phyloP scores from a whole-genome alignment of 2,113 vertebrate genomes.

The Mustela nigripes region DNA sequence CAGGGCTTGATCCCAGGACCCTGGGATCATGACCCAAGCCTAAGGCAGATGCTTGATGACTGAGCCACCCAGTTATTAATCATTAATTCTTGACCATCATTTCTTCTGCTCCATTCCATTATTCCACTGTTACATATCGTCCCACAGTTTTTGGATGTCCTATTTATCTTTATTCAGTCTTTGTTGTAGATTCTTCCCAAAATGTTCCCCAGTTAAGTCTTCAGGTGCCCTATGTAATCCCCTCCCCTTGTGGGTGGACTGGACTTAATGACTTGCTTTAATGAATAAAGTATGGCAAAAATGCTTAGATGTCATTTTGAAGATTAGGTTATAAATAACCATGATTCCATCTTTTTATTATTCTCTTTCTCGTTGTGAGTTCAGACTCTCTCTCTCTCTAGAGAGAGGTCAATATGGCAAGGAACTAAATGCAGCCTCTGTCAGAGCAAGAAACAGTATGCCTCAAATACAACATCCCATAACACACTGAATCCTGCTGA shows the following conservation, averaged over 20 bases:
- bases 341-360: not conserved
- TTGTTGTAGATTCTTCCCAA: not conserved
- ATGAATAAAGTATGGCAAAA: not conserved
- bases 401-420: not conserved
- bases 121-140: not conserved
- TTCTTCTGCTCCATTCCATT: not conserved
- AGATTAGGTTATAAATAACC: not conserved
- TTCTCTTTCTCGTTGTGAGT: not conserved
- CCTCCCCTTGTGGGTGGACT: not conserved
- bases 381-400: not conserved
- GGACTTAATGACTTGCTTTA: not conserved
- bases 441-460: not conserved
- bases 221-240: not conserved
- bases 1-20: no score
- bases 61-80: no score
- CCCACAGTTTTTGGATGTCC: not conserved
- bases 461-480: not conserved
- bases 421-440: not conserved
- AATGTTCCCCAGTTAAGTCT: not conserved
- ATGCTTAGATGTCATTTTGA: not conserved
- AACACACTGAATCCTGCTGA: not conserved
- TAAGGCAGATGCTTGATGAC: no score
- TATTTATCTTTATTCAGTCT: not conserved
- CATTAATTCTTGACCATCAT: not conserved
- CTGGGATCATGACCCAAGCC: no score